Evolutionary conservation across 2,888 invertebrate species (phyloP).

Genomic region (Ferrisia virgata): DNA sequence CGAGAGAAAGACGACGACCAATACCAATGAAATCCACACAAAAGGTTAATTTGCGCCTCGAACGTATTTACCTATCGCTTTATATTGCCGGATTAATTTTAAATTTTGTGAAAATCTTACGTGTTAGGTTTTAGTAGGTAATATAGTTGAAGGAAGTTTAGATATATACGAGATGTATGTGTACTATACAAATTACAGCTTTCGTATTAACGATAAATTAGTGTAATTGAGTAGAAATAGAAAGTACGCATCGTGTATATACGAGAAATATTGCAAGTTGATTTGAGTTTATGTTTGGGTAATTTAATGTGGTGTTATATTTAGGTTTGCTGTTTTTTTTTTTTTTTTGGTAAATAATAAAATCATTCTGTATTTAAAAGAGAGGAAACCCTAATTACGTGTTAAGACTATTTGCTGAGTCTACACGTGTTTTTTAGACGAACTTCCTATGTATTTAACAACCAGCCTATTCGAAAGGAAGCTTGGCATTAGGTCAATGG

Average conservation of each 20-base stretch:
- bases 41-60: not conserved
- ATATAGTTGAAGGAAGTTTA: too few species aligned
- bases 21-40: too few species aligned
- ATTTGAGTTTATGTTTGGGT: not conserved
- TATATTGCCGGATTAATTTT: not conserved
- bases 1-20: too few species aligned
- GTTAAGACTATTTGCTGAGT: too few species aligned
- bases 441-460: too few species aligned
- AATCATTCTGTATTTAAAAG: not conserved
- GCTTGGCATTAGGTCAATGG: too few species aligned
- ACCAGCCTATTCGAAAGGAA: too few species aligned
- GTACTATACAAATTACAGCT: not conserved
- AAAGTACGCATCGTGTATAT: not conserved
- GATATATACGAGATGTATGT: not conserved
- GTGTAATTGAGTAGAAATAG: not conserved
- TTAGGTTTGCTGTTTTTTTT: not conserved
- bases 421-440: too few species aligned
- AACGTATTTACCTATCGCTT: not conserved
- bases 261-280: not conserved
- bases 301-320: not conserved
- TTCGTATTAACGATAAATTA: not conserved
- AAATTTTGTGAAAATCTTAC: not conserved
- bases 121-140: not conserved
- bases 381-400: not conserved
- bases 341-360: not conserved